Percentiles rank a stretch among this genome's conserved stretches.
phyloP scores from a whole-genome alignment of 2,888 invertebrate genomes.

The Yponomeuta plumbellus region DNA sequence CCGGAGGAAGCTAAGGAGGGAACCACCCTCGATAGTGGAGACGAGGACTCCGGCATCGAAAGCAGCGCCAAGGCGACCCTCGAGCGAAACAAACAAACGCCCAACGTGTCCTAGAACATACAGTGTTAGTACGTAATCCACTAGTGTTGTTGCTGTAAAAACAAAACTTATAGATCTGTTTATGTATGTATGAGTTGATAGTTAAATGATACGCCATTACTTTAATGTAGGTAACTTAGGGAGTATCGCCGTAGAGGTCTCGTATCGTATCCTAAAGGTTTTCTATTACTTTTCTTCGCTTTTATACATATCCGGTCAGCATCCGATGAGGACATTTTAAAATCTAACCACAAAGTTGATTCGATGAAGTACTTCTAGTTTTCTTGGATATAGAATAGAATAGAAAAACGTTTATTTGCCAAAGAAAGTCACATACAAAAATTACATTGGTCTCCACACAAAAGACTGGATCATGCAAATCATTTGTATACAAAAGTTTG shows the following conservation, averaged over 20 bases:
- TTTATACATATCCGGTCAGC: constrained; percentile 9
- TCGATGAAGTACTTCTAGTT: no score
- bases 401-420: no score
- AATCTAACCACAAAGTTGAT: background rate
- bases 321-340: background rate
- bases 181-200: constrained; percentile 11
- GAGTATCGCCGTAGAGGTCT: background rate
- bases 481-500: no score
- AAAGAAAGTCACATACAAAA: no score
- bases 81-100: constrained; percentile 52
- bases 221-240: background rate
- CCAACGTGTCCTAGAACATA: constrained; percentile 14
- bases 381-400: no score
- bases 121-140: constrained; percentile 5
- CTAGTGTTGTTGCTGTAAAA: constrained; percentile 14
- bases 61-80: constrained; percentile 77
- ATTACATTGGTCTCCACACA: no score
- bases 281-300: background rate
- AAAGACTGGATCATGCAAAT: no score
- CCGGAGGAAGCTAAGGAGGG: constrained; percentile 50
- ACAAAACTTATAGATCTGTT: constrained; percentile 15
- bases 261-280: background rate
- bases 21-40: constrained; percentile 78
- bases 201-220: constrained; percentile 10
- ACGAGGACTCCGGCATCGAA: constrained; percentile 81